Percentiles rank a stretch among this genome's conserved stretches.
Evolutionary conservation across 2,113 vertebrate species (phyloP).

Genomic region (Vulpes vulpes): DNA sequence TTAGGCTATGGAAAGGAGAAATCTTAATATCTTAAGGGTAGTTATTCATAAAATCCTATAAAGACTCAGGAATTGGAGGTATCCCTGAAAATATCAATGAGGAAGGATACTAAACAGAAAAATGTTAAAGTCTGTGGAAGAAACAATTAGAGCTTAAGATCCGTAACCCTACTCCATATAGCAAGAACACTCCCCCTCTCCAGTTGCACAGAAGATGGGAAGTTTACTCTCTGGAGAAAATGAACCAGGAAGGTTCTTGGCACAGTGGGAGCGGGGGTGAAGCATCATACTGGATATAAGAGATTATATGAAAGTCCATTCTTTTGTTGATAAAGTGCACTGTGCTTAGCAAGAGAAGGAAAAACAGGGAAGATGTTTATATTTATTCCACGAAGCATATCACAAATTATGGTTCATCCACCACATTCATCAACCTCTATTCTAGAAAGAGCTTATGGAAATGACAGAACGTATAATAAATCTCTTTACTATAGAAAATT

Average conservation of each 20-base stretch:
- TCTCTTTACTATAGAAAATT: not conserved
- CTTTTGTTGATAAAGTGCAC: too few relatives aligned
- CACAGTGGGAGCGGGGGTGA: not conserved
- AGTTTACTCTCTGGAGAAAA: not conserved
- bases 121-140: not conserved
- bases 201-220: not conserved
- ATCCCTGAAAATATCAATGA: not conserved
- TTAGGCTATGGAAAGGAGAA: not conserved
- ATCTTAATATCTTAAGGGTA: too few relatives aligned
- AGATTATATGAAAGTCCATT: not conserved
- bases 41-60: not conserved
- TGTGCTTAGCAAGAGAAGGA: not conserved
- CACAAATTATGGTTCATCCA: not conserved
- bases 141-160: not conserved
- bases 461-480: not conserved
- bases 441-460: conserved; percentile 10
- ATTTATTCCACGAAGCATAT: not conserved
- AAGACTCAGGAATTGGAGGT: not conserved
- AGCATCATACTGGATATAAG: not conserved
- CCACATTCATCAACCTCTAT: not conserved
- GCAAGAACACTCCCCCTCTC: not conserved
- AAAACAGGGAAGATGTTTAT: not conserved
- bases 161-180: too few relatives aligned
- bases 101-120: too few relatives aligned
- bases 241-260: not conserved